Percentiles rank a stretch among this genome's conserved stretches.
These are phyloP conservation scores for Echeneis naucrates DNA, from an alignment of 2,797 vertebrate genomes.

Conservation along the genomic window DNA sequence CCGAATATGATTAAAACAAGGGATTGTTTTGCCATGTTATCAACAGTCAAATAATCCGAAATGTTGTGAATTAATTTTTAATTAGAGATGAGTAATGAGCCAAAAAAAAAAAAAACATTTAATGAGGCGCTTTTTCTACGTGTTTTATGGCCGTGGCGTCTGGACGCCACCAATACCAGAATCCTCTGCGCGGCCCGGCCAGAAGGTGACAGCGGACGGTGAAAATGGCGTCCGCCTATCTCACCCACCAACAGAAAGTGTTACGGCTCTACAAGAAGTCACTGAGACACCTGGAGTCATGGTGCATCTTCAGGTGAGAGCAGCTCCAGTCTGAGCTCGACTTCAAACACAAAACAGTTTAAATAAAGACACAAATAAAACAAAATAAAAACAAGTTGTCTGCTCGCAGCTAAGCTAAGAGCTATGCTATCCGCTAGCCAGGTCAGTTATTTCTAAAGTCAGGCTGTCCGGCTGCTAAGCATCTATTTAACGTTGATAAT, in stretches of 20 bases:
- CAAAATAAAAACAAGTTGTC: too few relatives aligned
- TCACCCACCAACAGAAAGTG: constrained; percentile 94
- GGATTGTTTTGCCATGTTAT: too few relatives aligned
- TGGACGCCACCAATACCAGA: constrained; percentile 42
- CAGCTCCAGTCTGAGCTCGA: rapidly evolving
- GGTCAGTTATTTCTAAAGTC: constrained; percentile 43
- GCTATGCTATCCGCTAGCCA: constrained; percentile 45
- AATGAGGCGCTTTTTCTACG: background rate
- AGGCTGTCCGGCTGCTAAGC: rapidly evolving
- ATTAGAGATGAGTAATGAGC: too few relatives aligned
- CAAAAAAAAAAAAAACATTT: rapidly evolving
- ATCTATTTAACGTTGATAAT: rapidly evolving
- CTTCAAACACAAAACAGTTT: too few relatives aligned
- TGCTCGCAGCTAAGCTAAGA: constrained; percentile 19
- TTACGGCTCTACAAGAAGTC: constrained; percentile 95
- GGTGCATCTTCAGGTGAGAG: constrained; percentile 89
- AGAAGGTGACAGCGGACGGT: constrained; percentile 71
- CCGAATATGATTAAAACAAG: too few relatives aligned
- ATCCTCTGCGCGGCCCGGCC: constrained; percentile 45
- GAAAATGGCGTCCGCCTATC: constrained; percentile 80
- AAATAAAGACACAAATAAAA: too few relatives aligned
- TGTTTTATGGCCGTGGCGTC: constrained; percentile 2
- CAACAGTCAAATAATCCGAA: too few relatives aligned
- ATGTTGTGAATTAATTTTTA: background rate
- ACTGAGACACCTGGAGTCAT: constrained; percentile 93